These are phyloP conservation scores for Phragmatobia fuliginosa DNA, from an alignment of 2,888 invertebrate genomes.

Conservation along the genomic window DNA sequence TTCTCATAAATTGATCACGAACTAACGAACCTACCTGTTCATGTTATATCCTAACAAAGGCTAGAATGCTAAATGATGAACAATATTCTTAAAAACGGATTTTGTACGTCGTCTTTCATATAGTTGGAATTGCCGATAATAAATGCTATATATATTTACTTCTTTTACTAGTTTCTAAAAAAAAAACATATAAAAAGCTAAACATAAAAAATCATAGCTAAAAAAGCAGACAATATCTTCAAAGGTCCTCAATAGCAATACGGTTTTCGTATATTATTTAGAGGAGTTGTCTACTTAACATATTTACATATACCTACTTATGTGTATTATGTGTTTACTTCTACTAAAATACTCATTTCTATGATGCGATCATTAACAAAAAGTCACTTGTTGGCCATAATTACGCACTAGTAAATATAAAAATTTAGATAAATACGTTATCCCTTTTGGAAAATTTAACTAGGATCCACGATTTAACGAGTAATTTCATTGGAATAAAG, in stretches of 20 bases:
- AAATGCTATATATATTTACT: neutral
- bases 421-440: neutral
- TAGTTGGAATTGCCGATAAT: neutral
- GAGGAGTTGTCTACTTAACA: neutral
- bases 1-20: neutral
- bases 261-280: neutral
- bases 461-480: neutral
- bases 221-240: neutral
- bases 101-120: neutral
- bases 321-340: neutral
- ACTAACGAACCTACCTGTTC: neutral
- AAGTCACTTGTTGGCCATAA: neutral
- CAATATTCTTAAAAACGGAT: neutral
- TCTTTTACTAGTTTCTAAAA: neutral
- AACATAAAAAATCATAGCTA: neutral
- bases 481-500: neutral
- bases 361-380: conserved; percentile 1
- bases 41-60: neutral
- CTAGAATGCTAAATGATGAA: neutral
- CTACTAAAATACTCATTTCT: neutral
- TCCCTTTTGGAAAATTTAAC: neutral
- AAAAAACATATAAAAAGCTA: neutral
- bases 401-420: neutral
- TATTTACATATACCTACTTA: neutral
- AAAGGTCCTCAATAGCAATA: neutral